Percentiles rank a stretch among this genome's conserved stretches.
Evolutionary conservation across 2,797 vertebrate genomes (phyloP).

Genomic region (Hozukius guyotensis): DNA sequence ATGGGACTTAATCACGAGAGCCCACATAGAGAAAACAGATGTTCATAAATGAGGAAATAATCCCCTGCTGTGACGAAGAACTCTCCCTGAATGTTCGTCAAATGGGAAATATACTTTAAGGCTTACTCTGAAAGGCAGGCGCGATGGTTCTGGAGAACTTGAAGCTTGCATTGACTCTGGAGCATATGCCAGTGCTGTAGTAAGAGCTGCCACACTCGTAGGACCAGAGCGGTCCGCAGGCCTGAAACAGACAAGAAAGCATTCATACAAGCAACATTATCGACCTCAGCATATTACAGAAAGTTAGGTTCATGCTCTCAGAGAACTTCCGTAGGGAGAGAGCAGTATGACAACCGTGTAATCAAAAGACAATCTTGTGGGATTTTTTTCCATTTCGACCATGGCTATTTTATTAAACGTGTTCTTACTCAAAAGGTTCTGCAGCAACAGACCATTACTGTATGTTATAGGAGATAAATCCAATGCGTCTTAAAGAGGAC

Average conservation of each 20-base stretch:
- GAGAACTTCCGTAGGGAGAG: not conserved
- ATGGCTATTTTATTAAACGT: conserved; percentile 29
- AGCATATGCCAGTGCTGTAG: conserved; percentile 98
- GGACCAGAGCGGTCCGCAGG: conserved; percentile 97
- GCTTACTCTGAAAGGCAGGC: conserved; percentile 95
- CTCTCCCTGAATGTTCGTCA: not conserved
- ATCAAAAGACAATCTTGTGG: conserved; percentile 50
- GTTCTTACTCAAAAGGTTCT: not conserved
- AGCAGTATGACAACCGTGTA: conserved; percentile 17
- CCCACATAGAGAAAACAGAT: conserved; percentile 5
- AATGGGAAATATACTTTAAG: conserved; percentile 9
- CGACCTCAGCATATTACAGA: conserved; percentile 10
- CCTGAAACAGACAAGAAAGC: conserved; percentile 79
- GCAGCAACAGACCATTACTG: not conserved
- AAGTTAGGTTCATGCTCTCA: conserved; percentile 1
- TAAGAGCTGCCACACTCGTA: conserved; percentile 99
- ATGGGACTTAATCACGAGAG: not conserved
- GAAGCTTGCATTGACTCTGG: conserved; percentile 94
- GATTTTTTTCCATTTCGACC: conserved; percentile 21
- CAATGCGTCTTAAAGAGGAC: not conserved
- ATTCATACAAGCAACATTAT: conserved; percentile 25
- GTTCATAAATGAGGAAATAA: conserved; percentile 18
- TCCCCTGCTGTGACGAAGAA: not conserved
- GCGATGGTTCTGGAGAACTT: conserved; percentile 96
- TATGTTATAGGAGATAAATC: not conserved